Conservation (phyloP, 1,140 invertebrate species). For the Macrostomum lignano region DNA sequence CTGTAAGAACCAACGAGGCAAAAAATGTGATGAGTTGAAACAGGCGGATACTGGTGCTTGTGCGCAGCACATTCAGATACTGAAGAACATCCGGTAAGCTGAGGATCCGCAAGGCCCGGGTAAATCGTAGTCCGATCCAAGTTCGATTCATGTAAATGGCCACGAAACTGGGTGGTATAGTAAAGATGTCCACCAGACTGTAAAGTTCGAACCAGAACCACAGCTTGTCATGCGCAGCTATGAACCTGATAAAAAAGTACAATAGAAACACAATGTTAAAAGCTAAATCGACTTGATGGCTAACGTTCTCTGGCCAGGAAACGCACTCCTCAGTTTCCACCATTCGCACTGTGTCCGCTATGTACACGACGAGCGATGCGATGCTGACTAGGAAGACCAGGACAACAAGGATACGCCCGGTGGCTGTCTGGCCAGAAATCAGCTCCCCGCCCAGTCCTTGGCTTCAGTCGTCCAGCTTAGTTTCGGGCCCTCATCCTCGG, state of each 20-base stretch:
- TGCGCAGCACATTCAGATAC: slow-evolving; percentile 95
- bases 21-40: slow-evolving; percentile 92
- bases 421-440: too few relatives aligned
- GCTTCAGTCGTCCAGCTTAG: too few relatives aligned
- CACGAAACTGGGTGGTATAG: not conserved
- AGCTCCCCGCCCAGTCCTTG: too few relatives aligned
- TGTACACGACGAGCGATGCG: too few relatives aligned
- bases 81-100: slow-evolving; percentile 90
- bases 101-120: slow-evolving; percentile 8
- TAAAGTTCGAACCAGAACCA: slow-evolving; percentile 4
- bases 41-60: slow-evolving; percentile 83
- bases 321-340: too few relatives aligned
- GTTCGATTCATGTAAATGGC: not conserved
- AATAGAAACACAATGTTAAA: not conserved
- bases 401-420: too few relatives aligned
- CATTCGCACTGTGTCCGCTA: too few relatives aligned
- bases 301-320: too few relatives aligned
- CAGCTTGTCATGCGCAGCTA: slow-evolving; percentile 1
- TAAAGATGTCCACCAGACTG: slow-evolving; percentile 1
- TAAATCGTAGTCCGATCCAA: slow-evolving; percentile 8
- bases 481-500: too few relatives aligned
- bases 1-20: slow-evolving; percentile 83
- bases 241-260: slow-evolving; percentile 3
- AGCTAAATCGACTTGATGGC: slow-evolving; percentile 55
- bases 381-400: too few relatives aligned